Conservation (phyloP, 2,113 vertebrate genomes). For the Planiliza haematocheilus region DNA sequence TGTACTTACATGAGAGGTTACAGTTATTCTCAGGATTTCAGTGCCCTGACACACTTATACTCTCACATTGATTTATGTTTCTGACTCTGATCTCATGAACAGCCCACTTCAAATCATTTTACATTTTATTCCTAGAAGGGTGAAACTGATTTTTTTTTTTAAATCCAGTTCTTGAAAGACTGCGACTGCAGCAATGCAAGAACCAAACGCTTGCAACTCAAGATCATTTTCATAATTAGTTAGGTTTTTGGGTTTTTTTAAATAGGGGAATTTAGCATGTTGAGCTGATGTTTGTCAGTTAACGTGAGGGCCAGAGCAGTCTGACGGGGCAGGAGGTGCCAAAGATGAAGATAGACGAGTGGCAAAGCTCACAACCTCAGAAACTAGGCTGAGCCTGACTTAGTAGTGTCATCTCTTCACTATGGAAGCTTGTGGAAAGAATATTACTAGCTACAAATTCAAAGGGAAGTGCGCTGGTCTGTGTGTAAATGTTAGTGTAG, state of each 20-base stretch:
- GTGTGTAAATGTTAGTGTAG: constrained; percentile 53
- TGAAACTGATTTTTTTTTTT: constrained; percentile 6
- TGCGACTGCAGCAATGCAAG: neutral
- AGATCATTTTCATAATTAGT: neutral
- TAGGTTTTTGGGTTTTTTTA: neutral
- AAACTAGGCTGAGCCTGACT: constrained; percentile 12
- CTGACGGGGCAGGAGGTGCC: constrained; percentile 27
- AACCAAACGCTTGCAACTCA: constrained; percentile 1
- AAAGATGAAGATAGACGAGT: constrained; percentile 29
- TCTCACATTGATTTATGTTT: constrained; percentile 61
- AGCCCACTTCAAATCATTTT: neutral
- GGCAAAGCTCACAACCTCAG: constrained; percentile 24
- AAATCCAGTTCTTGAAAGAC: neutral
- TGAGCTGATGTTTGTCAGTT: neutral
- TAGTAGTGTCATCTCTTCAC: constrained; percentile 46
- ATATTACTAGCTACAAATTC: constrained; percentile 19
- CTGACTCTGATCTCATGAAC: constrained; percentile 35
- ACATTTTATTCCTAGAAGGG: constrained; percentile 12
- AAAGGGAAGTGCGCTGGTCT: constrained; percentile 18
- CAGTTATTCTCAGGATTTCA: constrained; percentile 63
- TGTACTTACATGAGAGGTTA: constrained; percentile 75
- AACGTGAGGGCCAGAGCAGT: constrained; percentile 15
- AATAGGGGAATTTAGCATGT: constrained; percentile 9
- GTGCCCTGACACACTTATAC: constrained; percentile 48
- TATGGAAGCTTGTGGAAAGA: constrained; percentile 9